Conservation (phyloP, 2,797 vertebrate species). For the Acanthurus leucopareius region DNA sequence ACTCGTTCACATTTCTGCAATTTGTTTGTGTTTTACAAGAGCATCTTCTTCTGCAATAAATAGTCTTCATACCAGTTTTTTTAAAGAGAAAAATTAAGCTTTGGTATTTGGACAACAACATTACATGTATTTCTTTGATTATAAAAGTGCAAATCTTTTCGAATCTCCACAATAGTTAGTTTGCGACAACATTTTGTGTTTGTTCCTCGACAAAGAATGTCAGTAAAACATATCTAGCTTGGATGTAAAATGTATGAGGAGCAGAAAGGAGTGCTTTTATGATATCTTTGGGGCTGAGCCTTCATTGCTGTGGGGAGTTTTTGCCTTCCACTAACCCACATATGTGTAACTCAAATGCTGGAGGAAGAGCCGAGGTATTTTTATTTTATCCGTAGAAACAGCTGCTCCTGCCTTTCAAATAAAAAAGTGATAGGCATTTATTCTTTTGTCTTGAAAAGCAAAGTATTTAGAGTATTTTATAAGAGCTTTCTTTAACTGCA, state of each 20-base stretch:
- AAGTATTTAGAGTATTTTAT: slow-evolving; percentile 3
- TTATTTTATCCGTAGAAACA: background rate
- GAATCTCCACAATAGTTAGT: background rate
- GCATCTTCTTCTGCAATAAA: background rate
- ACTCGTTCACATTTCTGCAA: background rate
- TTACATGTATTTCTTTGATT: background rate
- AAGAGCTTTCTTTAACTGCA: background rate
- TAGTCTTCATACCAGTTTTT: background rate
- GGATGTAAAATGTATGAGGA: background rate
- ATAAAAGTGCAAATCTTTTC: background rate
- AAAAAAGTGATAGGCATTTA: background rate
- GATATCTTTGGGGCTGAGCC: too few species aligned
- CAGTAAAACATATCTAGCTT: background rate
- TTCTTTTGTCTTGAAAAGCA: background rate
- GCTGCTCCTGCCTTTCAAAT: background rate
- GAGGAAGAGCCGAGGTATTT: background rate
- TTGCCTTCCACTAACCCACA: background rate
- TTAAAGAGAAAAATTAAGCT: too few species aligned
- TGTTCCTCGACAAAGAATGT: background rate
- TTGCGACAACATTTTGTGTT: background rate
- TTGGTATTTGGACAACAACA: background rate
- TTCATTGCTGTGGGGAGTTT: background rate
- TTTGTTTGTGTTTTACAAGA: background rate
- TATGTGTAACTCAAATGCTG: background rate
- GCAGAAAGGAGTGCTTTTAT: background rate